These are phyloP conservation scores for Trematomus loennbergii DNA, from an alignment of 2,113 vertebrate species.

Conservation along the genomic window DNA sequence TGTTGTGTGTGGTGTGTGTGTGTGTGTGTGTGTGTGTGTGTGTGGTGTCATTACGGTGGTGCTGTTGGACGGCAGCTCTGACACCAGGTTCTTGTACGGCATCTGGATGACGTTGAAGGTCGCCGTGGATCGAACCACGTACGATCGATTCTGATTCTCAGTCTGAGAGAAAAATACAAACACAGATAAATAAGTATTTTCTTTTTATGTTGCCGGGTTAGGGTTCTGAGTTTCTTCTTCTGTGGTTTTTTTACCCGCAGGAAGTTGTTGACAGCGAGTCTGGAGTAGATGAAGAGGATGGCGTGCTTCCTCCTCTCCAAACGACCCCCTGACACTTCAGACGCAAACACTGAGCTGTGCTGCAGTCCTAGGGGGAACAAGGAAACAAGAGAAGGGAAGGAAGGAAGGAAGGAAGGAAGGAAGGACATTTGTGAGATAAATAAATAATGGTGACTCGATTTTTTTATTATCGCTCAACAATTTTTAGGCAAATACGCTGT, in stretches of 20 bases:
- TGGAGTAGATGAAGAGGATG: slow-evolving; percentile 91
- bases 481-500: neutral
- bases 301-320: slow-evolving; percentile 92
- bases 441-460: neutral
- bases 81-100: slow-evolving; percentile 93
- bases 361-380: slow-evolving; percentile 85
- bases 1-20: too few species aligned
- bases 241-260: slow-evolving; percentile 86
- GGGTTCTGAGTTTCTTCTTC: neutral
- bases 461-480: neutral
- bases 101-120: slow-evolving; percentile 95
- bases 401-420: too few species aligned
- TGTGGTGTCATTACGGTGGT: slow-evolving; percentile 86
- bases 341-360: slow-evolving; percentile 86
- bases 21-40: neutral
- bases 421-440: slow-evolving; percentile 2
- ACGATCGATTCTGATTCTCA: slow-evolving; percentile 95
- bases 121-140: slow-evolving; percentile 89
- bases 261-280: slow-evolving; percentile 91
- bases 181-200: neutral
- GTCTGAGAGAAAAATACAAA: slow-evolving; percentile 77
- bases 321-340: slow-evolving; percentile 93
- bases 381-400: too few species aligned
- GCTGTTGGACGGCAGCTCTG: slow-evolving; percentile 90
- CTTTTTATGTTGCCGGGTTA: too few species aligned